phyloP scores from a whole-genome alignment of 2,888 invertebrate species.

The Melanotus villosus region DNA sequence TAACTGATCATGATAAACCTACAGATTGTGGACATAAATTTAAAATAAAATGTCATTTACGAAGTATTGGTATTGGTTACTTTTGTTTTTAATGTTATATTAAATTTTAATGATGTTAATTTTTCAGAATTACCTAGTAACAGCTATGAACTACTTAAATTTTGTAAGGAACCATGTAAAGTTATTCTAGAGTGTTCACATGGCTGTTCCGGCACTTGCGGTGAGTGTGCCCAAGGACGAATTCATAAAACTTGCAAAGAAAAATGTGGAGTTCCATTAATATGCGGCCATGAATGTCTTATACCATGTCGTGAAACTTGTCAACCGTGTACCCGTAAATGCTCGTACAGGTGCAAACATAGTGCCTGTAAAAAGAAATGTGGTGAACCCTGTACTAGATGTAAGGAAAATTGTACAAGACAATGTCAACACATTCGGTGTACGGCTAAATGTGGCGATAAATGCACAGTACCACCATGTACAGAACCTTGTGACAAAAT shows the following conservation, averaged over 20 bases:
- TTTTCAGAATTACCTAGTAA: constrained; percentile 20
- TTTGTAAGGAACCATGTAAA: constrained; percentile 69
- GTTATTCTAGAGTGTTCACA: constrained; percentile 69
- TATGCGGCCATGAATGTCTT: constrained; percentile 76
- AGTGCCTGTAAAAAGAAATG: constrained; percentile 69
- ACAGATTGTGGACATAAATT: constrained; percentile 71
- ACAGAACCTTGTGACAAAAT: constrained; percentile 64
- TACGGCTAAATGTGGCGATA: constrained; percentile 67
- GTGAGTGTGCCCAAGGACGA: constrained; percentile 73
- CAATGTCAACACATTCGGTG: constrained; percentile 71
- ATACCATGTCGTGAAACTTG: constrained; percentile 73
- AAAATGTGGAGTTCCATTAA: constrained; percentile 71
- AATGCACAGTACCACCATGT: constrained; percentile 70
- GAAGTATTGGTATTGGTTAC: no score
- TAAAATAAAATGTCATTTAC: constrained; percentile 68
- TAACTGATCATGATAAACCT: constrained; percentile 55
- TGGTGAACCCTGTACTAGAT: constrained; percentile 66
- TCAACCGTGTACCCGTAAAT: constrained; percentile 71
- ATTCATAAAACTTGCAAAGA: constrained; percentile 73
- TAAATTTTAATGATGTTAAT: no score
- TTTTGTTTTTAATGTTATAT: no score
- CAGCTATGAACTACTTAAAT: constrained; percentile 58
- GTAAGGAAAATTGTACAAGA: constrained; percentile 61
- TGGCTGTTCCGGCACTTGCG: constrained; percentile 71
- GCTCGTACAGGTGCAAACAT: constrained; percentile 71